These are phyloP conservation scores for Exaiptasia diaphana DNA, from an alignment of 64 coral and sea anemone genomes.

Conservation along the genomic window DNA sequence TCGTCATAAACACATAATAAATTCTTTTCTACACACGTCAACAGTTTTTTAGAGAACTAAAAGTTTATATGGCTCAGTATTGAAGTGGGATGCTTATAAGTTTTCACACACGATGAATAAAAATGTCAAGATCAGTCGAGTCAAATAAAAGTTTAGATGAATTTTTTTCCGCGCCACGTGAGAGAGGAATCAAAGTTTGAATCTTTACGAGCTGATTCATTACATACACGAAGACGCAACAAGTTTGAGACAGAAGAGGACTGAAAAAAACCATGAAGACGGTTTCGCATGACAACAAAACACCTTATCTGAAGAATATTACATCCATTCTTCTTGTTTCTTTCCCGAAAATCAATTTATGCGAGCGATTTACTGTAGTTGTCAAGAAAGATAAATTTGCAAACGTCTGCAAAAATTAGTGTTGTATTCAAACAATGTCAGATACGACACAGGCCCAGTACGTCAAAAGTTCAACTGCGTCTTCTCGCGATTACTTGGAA, in stretches of 20 bases:
- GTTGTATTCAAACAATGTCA: slow-evolving; percentile 33
- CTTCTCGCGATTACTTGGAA: slow-evolving; percentile 4
- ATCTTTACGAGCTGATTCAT: slow-evolving; percentile 6
- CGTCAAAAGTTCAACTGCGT: slow-evolving; percentile 23
- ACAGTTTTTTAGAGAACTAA: not conserved
- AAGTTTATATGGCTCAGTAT: not conserved
- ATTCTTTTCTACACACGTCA: not conserved
- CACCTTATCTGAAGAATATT: slow-evolving; percentile 2
- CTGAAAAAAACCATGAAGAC: no score
- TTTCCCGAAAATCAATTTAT: not conserved
- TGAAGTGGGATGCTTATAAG: slow-evolving; percentile 7
- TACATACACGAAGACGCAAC: slow-evolving; percentile 51
- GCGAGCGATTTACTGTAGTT: slow-evolving; percentile 1
- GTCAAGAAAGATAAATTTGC: slow-evolving; percentile 12
- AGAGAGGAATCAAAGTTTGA: slow-evolving; percentile 3
- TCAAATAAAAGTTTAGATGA: not conserved
- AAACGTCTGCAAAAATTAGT: slow-evolving; percentile 32
- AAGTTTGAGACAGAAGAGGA: slow-evolving; percentile 39
- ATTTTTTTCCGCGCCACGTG: not conserved
- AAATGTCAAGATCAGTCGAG: not conserved
- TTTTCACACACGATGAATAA: not conserved
- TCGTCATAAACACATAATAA: no score
- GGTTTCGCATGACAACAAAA: slow-evolving; percentile 29
- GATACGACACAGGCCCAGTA: slow-evolving; percentile 19
- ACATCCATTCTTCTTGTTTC: no score